A percentile compares a stretch with the other conserved stretches of the same genome.
Evolutionary conservation across 2,888 invertebrate genomes (phyloP).

Genomic region (Rotaria sp.): DNA sequence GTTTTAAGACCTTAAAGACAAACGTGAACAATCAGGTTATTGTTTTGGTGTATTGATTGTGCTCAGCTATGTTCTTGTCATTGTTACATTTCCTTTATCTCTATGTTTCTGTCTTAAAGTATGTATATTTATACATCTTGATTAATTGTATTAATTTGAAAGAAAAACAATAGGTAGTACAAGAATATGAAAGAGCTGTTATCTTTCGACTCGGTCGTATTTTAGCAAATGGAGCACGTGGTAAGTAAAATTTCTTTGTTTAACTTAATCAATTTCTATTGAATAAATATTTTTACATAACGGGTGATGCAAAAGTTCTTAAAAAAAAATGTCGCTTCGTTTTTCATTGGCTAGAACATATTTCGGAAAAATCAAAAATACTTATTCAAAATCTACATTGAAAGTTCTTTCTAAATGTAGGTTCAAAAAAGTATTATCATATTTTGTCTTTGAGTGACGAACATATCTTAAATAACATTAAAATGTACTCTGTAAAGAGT

Average conservation of each 20-base stretch:
- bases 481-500: too few species aligned
- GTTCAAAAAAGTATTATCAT: too few species aligned
- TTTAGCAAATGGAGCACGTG: constrained; percentile 87
- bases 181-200: constrained; percentile 82
- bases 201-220: constrained; percentile 81
- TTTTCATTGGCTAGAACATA: too few species aligned
- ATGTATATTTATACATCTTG: background rate
- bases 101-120: constrained; percentile 37
- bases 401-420: too few species aligned
- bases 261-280: too few species aligned
- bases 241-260: background rate
- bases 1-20: constrained; percentile 1
- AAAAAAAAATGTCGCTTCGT: too few species aligned
- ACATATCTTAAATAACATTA: too few species aligned
- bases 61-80: constrained; percentile 31
- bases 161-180: constrained; percentile 59
- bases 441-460: too few species aligned
- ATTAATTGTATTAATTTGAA: background rate
- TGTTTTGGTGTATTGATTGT: background rate
- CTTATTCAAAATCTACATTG: too few species aligned
- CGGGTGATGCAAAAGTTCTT: too few species aligned
- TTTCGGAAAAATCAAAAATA: too few species aligned
- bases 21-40: constrained; percentile 1
- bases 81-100: constrained; percentile 39
- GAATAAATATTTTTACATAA: too few species aligned